Evolutionary conservation across 2,113 vertebrate genomes (phyloP).

Genomic region (Phoenicopterus ruber): DNA sequence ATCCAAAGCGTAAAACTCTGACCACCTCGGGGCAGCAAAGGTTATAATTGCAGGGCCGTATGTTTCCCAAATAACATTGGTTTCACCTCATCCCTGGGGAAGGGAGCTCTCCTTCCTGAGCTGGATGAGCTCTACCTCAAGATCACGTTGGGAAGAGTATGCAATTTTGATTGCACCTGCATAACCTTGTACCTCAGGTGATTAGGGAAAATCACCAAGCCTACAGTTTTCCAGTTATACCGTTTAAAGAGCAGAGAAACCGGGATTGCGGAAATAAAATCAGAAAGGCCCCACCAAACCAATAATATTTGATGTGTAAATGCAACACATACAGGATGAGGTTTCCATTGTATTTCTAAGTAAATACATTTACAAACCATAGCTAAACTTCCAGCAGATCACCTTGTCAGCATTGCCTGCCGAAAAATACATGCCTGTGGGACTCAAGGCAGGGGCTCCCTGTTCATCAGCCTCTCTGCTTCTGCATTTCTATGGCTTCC

Average conservation of each 20-base stretch:
- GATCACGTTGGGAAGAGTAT: background rate
- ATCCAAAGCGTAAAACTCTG: background rate
- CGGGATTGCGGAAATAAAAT: background rate
- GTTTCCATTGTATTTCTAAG: background rate
- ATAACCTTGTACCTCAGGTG: background rate
- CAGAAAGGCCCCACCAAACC: background rate
- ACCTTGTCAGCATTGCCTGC: background rate
- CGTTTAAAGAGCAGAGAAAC: background rate
- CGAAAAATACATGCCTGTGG: background rate
- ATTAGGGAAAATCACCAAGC: background rate
- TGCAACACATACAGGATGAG: background rate
- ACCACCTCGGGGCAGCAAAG: background rate
- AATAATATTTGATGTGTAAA: background rate
- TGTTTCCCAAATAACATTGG: background rate
- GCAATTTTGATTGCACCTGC: background rate
- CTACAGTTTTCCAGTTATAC: background rate
- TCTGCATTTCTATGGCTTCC: background rate
- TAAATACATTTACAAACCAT: background rate
- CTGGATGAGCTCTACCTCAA: background rate
- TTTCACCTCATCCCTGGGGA: background rate
- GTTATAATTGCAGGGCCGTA: background rate
- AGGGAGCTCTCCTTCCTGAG: background rate
- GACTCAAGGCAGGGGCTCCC: background rate
- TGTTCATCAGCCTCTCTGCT: background rate
- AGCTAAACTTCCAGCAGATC: background rate